phyloP scores from a whole-genome alignment of 2,113 vertebrate species.

The Echinops telfairi region DNA sequence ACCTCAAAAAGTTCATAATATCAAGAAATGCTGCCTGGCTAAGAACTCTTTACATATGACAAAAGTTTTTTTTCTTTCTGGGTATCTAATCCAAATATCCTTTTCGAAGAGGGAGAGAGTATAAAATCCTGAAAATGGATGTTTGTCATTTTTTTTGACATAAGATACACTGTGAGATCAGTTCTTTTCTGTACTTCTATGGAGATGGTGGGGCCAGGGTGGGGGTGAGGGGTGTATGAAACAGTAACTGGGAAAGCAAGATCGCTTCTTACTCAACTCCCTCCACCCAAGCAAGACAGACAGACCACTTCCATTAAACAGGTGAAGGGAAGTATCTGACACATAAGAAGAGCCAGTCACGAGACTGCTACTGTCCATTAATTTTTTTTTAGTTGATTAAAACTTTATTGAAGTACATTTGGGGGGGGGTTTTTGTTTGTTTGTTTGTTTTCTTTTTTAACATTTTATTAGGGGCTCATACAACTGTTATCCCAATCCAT shows the following conservation, averaged over 20 bases:
- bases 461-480: too few relatives aligned
- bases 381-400: too few relatives aligned
- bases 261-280: neutral
- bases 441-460: too few relatives aligned
- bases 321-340: neutral
- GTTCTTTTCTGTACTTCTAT: neutral
- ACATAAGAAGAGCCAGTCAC: neutral
- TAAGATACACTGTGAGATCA: neutral
- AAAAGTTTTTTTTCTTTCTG: neutral
- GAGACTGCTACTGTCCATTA: neutral
- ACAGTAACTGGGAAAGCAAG: neutral
- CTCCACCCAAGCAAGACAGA: neutral
- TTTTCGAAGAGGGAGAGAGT: neutral
- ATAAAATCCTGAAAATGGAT: neutral
- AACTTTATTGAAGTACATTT: too few relatives aligned
- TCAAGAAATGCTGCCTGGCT: conserved; percentile 5
- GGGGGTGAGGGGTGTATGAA: neutral
- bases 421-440: too few relatives aligned
- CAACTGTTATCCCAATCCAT: too few relatives aligned
- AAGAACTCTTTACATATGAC: neutral
- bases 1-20: neutral
- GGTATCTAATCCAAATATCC: neutral
- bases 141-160: neutral
- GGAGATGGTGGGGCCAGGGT: neutral
- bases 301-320: neutral